A percentile compares a stretch with the other conserved stretches of the same genome.
These are phyloP conservation scores for Rhagium mordax DNA, from an alignment of 2,888 invertebrate genomes.

Conservation along the genomic window DNA sequence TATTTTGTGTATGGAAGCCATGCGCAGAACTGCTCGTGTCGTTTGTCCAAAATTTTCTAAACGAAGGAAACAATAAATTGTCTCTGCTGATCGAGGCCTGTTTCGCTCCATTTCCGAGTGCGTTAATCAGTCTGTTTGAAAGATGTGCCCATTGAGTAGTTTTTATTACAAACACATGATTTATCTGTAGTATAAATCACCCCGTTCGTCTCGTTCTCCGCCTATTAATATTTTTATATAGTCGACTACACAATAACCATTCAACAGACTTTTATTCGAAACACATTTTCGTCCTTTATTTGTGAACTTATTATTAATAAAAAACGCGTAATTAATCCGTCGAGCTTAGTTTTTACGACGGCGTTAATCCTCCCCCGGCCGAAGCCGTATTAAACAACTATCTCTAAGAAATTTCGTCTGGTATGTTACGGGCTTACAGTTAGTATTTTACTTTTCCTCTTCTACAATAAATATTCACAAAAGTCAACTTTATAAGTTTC, in stretches of 20 bases:
- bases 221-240: conserved; percentile 25
- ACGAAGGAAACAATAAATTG: too few species aligned
- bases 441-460: conserved; percentile 42
- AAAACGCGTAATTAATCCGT: conserved; percentile 12
- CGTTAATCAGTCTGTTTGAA: conserved; percentile 12
- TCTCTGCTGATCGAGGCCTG: neutral
- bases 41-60: too few species aligned
- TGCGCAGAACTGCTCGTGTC: too few species aligned
- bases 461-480: conserved; percentile 46
- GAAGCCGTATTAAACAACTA: conserved; percentile 17
- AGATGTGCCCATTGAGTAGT: conserved; percentile 13
- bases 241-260: neutral
- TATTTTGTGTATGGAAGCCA: too few species aligned
- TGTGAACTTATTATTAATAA: neutral
- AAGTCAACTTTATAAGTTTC: conserved; percentile 44
- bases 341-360: conserved; percentile 6
- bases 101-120: neutral
- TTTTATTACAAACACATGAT: conserved; percentile 28
- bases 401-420: conserved; percentile 34
- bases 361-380: neutral
- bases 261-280: conserved; percentile 10
- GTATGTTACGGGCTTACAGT: conserved; percentile 18
- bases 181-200: conserved; percentile 1
- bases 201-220: neutral
- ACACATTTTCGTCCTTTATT: conserved; percentile 10